Evolutionary conservation across 2,888 invertebrate species (phyloP), one percentile per base, ranked within the genome.

Genomic region (Adelphocoris suturalis): DNA sequence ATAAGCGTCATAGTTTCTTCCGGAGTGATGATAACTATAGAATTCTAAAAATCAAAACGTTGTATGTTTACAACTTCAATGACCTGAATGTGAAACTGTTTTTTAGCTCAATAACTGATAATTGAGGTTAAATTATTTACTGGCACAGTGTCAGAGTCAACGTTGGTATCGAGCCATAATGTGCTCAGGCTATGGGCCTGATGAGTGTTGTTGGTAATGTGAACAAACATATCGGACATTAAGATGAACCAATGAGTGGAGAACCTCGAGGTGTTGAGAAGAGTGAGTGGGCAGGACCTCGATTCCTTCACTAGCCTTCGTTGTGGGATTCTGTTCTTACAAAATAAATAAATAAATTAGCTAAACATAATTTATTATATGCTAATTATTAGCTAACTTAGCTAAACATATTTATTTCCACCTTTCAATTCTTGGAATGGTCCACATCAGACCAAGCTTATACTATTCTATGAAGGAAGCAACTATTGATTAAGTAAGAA

Each of bases 301-400:
- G 97, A 97, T 92, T 97, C 97, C 90, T 96, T 94, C 87, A 98
- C 94, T 61, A 98, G 93, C n/a, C 98, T 95, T 87, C 97, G 94
- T 86, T 96, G 95, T 0, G 95, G 96, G 7, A 94, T 94, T 92
- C 95, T 94, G 37, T 37, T 37, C 7, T 37, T 37, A 88, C n/a
- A 90, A 90, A 28, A 81, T 46, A 46, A 19, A 76, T 9, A 4
- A 14, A n/a, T 27, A 13, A n/a, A 14, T 76, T 19, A n/a, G 4
- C 76, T 76, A 27, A 2, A 27, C 23, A 57, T n/a, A 57, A 57
- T 57, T 4, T 76, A 76, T 4, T 4, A 23, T 76, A 37, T n/a
- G n/a, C n/a, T n/a, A n/a, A n/a, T n/a, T n/a, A n/a, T n/a, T n/a
- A n/a, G n/a, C n/a, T n/a, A n/a, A n/a, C n/a, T n/a, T n/a, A n/a